Base-by-base conservation (phyloP, 2,888 invertebrate genomes). In the Epicampocera succincta region DNA sequence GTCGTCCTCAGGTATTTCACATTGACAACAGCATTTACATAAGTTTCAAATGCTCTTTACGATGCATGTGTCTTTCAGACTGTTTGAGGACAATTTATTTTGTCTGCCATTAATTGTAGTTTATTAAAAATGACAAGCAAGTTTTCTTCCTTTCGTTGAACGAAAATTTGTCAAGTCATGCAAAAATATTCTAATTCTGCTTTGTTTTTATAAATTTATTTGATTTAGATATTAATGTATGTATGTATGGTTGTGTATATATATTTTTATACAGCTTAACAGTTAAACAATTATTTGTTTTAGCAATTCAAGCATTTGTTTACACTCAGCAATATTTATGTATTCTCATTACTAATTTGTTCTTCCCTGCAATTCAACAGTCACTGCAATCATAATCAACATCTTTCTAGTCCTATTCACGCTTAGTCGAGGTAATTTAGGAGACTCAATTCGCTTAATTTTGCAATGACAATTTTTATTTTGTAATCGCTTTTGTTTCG, bases 151-250 rank as follows among this genome's bases (percentile, higher is more conserved):
- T 46, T 52, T 25, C 42, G 21, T 9, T 38, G 21, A 52, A 44
- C 42, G 29, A 42, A 50, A 65, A 65, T 40, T 21, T 78, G 58
- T 65, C 65, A 66, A 78, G 58, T 78, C 71, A 78, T 72, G 40
- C 48, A 74, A 56, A 73, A 58, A 38, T 65, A 54, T 73, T 63
- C 63, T n/a, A 71, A 33, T 46, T 58, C n/a, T n/a, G n/a, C 42
- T 44, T 21, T 29, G 33, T 38, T 68, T 29, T 29, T 29, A 44
- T 17, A 68, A 54, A 15, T 38, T 38, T 65, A 6, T 29, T 29
- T 29, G n/a, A n/a, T n/a, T n/a, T n/a, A n/a, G n/a, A n/a, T n/a
- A n/a, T n/a, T n/a, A n/a, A n/a, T n/a, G n/a, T n/a, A n/a, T n/a
- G n/a, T n/a, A n/a, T n/a, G n/a, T n/a, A n/a, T n/a, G n/a, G n/a